Conservation (phyloP, 2,888 invertebrate species). For the Dione vanillae region DNA sequence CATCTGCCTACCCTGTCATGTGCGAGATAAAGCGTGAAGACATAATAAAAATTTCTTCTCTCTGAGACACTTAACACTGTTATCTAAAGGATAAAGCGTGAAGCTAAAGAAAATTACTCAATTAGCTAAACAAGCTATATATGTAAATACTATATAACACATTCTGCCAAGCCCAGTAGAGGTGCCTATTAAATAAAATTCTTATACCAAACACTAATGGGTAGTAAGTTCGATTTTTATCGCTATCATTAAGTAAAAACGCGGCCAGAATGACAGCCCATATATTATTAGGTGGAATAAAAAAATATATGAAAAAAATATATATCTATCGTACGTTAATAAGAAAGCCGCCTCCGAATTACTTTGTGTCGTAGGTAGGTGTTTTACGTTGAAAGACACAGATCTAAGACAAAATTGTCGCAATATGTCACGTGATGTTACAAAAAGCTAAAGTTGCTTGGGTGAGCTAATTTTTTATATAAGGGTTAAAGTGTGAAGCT, state of each 20-base stretch:
- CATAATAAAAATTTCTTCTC: too few relatives aligned
- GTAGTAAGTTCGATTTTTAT: constrained; percentile 19
- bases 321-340: constrained; percentile 23
- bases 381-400: constrained; percentile 15
- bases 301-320: constrained; percentile 31
- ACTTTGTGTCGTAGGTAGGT: constrained; percentile 33
- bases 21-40: too few relatives aligned
- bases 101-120: too few relatives aligned
- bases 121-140: too few relatives aligned
- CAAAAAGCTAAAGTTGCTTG: background rate
- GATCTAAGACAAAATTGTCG: constrained; percentile 32
- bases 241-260: constrained; percentile 35
- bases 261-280: constrained; percentile 48
- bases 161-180: background rate
- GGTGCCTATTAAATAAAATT: constrained; percentile 14
- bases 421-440: background rate
- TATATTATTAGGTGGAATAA: constrained; percentile 49
- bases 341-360: constrained; percentile 46
- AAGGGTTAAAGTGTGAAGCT: too few relatives aligned
- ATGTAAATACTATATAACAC: too few relatives aligned
- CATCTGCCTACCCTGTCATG: too few relatives aligned
- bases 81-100: too few relatives aligned
- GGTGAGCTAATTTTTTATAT: too few relatives aligned
- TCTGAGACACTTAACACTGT: too few relatives aligned
- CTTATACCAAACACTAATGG: constrained; percentile 17